Evolutionary conservation across 1,140 invertebrate genomes (phyloP).

Genomic region (Pseudomyrmex pallidus): DNA sequence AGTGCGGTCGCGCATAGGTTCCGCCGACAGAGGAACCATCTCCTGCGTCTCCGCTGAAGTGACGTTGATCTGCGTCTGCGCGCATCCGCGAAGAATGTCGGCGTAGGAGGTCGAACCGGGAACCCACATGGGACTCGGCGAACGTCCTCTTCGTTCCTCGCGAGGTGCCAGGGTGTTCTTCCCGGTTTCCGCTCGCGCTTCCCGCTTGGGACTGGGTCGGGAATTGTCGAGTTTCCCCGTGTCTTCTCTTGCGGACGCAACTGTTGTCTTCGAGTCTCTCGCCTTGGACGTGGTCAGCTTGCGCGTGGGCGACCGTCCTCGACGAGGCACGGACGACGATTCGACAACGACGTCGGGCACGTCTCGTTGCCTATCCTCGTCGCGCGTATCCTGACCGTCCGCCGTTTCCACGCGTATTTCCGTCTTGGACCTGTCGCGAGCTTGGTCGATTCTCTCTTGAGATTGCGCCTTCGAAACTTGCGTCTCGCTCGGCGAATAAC

Average conservation of each 20-base stretch:
- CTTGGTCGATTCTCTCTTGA: background rate
- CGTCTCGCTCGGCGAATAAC: constrained; percentile 10
- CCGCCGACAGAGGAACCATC: constrained; percentile 64
- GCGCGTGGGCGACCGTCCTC: constrained; percentile 79
- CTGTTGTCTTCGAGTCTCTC: constrained; percentile 21
- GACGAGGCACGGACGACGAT: constrained; percentile 38
- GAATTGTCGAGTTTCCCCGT: background rate
- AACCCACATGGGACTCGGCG: constrained; percentile 90
- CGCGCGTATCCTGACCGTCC: background rate
- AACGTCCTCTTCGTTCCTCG: constrained; percentile 84
- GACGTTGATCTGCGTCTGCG: constrained; percentile 58
- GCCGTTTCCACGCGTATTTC: background rate
- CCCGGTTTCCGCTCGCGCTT: background rate
- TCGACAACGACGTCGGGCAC: background rate
- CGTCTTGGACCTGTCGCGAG: background rate
- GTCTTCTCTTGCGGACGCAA: background rate
- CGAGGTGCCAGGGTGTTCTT: constrained; percentile 67
- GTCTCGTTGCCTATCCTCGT: constrained; percentile 9
- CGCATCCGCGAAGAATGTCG: constrained; percentile 89
- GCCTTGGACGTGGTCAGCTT: constrained; percentile 47
- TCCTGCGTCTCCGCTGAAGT: constrained; percentile 63
- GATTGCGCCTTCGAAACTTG: background rate
- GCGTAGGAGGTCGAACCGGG: constrained; percentile 91
- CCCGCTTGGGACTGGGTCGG: background rate
- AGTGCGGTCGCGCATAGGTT: background rate